Percentiles rank a stretch among this genome's conserved stretches.
These are phyloP conservation scores for Papilio polyxenes DNA, from an alignment of 1,140 invertebrate species.

Conservation along the genomic window DNA sequence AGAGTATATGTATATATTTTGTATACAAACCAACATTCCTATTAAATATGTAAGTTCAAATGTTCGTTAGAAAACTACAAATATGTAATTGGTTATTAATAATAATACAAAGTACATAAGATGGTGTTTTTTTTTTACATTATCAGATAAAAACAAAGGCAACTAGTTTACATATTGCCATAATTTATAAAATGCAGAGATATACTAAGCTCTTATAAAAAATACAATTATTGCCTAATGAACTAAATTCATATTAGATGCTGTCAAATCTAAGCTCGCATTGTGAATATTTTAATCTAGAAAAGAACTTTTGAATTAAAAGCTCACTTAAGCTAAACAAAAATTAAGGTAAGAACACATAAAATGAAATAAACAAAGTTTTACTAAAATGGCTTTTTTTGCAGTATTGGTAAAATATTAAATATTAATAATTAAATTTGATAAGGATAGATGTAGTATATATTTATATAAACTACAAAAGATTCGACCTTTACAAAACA, in stretches of 20 bases:
- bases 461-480: neutral
- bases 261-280: constrained; percentile 26
- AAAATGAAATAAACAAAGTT: no score
- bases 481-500: constrained; percentile 11
- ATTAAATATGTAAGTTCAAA: neutral
- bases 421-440: no score
- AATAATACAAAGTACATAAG: neutral
- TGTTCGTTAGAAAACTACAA: constrained; percentile 31
- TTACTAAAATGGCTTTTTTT: no score
- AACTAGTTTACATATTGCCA: neutral
- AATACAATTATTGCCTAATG: constrained; percentile 34
- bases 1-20: constrained; percentile 46
- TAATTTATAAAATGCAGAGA: constrained; percentile 19
- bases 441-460: neutral
- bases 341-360: no score
- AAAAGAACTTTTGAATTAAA: neutral
- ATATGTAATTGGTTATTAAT: neutral
- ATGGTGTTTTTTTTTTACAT: neutral
- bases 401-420: no score
- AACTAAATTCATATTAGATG: constrained; percentile 4
- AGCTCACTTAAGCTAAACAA: neutral
- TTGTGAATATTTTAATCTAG: neutral
- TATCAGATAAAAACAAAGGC: neutral
- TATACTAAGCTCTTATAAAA: constrained; percentile 23
- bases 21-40: constrained; percentile 50